Conservation (phyloP, 1,140 invertebrate genomes). For the Pentalonia nigronervosa region DNA sequence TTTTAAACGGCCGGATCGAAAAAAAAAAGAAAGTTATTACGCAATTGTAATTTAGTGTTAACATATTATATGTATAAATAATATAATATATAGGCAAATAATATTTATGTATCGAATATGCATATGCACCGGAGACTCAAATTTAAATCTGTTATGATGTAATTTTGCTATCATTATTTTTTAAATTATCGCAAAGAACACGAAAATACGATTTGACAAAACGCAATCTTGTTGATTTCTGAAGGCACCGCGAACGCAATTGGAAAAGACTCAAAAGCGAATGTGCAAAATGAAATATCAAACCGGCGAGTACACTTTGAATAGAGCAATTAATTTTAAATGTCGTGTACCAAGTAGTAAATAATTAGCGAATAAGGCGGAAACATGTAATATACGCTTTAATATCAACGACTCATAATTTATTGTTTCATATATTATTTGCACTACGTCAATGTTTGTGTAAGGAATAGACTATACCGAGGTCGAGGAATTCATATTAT, state of each 20-base stretch:
- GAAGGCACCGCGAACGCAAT: neutral
- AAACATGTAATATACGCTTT: neutral
- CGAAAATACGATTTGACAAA: no score
- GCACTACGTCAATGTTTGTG: neutral
- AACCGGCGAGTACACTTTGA: neutral
- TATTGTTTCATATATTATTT: neutral
- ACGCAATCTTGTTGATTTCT: neutral
- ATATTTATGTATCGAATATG: no score
- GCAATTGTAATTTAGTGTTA: neutral
- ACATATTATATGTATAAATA: no score
- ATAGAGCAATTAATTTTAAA: neutral
- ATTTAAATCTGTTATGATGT: neutral
- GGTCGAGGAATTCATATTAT: neutral
- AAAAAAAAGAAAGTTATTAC: neutral
- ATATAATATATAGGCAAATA: no score
- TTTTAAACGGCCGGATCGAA: neutral
- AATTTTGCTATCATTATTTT: neutral
- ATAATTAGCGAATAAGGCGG: neutral
- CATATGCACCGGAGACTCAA: no score
- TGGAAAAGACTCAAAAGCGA: neutral
- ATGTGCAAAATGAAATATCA: neutral
- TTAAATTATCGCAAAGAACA: neutral
- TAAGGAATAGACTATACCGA: neutral
- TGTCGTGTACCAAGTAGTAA: neutral
- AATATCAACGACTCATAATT: neutral